A percentile compares a stretch with the other conserved stretches of the same genome.
These are phyloP conservation scores for Onthophagus taurus DNA, from an alignment of 1,140 invertebrate species.

Conservation along the genomic window DNA sequence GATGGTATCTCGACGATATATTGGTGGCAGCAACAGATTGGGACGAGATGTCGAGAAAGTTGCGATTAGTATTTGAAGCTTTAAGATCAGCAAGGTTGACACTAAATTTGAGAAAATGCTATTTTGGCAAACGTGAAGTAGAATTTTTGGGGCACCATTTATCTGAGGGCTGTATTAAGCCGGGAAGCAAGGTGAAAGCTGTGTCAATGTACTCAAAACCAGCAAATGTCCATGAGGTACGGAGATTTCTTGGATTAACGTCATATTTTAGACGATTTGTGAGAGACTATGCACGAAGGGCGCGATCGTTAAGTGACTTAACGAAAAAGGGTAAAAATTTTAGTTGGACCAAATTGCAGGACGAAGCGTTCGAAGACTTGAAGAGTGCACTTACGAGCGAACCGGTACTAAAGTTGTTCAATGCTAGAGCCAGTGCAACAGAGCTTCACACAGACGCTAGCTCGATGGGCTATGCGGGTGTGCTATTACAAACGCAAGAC, in stretches of 20 bases:
- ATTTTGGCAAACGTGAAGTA: not conserved
- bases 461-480: slow-evolving; percentile 19
- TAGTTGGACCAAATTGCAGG: not conserved
- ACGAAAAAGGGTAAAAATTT: slow-evolving; percentile 5
- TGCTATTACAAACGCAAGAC: slow-evolving; percentile 28
- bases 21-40: slow-evolving; percentile 19
- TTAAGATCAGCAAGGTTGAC: slow-evolving; percentile 17
- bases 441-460: not conserved
- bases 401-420: not conserved
- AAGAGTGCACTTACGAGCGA: not conserved
- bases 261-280: slow-evolving; percentile 9
- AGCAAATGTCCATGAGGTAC: slow-evolving; percentile 17
- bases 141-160: slow-evolving; percentile 10
- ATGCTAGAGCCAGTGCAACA: not conserved
- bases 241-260: slow-evolving; percentile 7
- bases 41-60: slow-evolving; percentile 20
- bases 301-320: slow-evolving; percentile 15
- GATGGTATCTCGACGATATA: slow-evolving; percentile 26
- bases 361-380: slow-evolving; percentile 1
- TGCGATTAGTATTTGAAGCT: slow-evolving; percentile 17
- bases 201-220: slow-evolving; percentile 22
- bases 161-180: not conserved
- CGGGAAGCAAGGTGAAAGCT: slow-evolving; percentile 10
- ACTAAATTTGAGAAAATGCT: slow-evolving; percentile 11
- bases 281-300: slow-evolving; percentile 4